phyloP scores from a whole-genome alignment of 2,888 invertebrate genomes.

The Standfussiana lucernea region DNA sequence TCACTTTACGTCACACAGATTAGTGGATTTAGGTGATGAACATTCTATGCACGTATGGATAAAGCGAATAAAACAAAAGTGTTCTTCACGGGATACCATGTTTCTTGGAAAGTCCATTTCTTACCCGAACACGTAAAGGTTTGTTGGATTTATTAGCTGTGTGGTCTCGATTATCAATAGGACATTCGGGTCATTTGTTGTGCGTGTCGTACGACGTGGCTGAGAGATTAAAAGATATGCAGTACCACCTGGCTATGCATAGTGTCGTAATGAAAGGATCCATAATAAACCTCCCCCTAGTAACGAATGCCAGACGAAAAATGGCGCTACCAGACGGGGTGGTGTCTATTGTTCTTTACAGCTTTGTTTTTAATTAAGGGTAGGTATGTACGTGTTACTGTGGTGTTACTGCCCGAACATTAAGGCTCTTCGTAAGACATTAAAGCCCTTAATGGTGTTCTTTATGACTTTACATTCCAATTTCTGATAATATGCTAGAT shows the following conservation, averaged over 20 bases:
- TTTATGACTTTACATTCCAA: slow-evolving; percentile 23
- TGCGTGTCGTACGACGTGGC: slow-evolving; percentile 7
- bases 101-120: slow-evolving; percentile 45
- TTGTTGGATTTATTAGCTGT: slow-evolving; percentile 43
- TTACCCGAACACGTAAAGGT: slow-evolving; percentile 33
- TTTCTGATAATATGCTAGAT: slow-evolving; percentile 41
- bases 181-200: slow-evolving; percentile 11
- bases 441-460: background rate
- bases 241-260: slow-evolving; percentile 15
- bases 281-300: slow-evolving; percentile 38
- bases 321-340: slow-evolving; percentile 40
- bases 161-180: slow-evolving; percentile 37
- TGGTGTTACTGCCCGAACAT: slow-evolving; percentile 7
- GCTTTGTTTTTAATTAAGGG: slow-evolving; percentile 51
- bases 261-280: slow-evolving; percentile 33
- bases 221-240: slow-evolving; percentile 29
- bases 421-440: slow-evolving; percentile 15
- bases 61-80: slow-evolving; percentile 12
- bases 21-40: slow-evolving; percentile 24
- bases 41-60: slow-evolving; percentile 39
- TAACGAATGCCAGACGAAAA: slow-evolving; percentile 44
- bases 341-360: slow-evolving; percentile 36
- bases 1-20: slow-evolving; percentile 20
- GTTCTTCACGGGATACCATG: slow-evolving; percentile 18
- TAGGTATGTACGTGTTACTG: slow-evolving; percentile 10